Conservation (phyloP, 2,113 vertebrate genomes). For the Otocyon megalotis region DNA sequence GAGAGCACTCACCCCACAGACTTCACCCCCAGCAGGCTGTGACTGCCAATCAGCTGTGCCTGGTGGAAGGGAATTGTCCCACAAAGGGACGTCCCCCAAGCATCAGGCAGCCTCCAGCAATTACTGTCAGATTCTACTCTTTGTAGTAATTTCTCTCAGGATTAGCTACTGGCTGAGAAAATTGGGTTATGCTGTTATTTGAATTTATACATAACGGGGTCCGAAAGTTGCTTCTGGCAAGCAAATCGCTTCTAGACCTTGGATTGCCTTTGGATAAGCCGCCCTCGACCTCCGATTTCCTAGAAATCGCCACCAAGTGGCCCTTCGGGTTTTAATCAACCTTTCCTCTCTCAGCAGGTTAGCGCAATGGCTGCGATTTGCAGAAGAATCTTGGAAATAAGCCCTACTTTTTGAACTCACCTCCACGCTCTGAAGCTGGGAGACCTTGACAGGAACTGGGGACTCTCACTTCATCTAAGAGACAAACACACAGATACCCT, state of each 20-base stretch:
- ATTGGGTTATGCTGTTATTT: slow-evolving; percentile 61
- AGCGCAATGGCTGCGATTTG: slow-evolving; percentile 64
- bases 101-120: slow-evolving; percentile 39
- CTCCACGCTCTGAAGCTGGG: slow-evolving; percentile 33
- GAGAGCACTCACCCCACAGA: not conserved
- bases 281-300: not conserved
- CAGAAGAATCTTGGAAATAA: slow-evolving; percentile 40
- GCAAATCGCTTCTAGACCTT: slow-evolving; percentile 47
- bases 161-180: slow-evolving; percentile 63
- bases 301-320: not conserved
- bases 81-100: not conserved
- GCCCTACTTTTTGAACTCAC: not conserved
- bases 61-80: not conserved
- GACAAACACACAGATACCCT: slow-evolving; percentile 20
- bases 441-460: not conserved
- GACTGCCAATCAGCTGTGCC: not conserved
- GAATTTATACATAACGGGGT: slow-evolving; percentile 49
- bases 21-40: not conserved
- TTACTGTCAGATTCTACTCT: slow-evolving; percentile 36
- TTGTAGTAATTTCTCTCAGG: slow-evolving; percentile 67
- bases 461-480: slow-evolving; percentile 4
- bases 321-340: slow-evolving; percentile 71
- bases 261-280: not conserved
- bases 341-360: slow-evolving; percentile 84
- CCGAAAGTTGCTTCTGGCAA: slow-evolving; percentile 26